Evolutionary conservation across 2,888 invertebrate genomes (phyloP).

Genomic region (Camponotus fellah): DNA sequence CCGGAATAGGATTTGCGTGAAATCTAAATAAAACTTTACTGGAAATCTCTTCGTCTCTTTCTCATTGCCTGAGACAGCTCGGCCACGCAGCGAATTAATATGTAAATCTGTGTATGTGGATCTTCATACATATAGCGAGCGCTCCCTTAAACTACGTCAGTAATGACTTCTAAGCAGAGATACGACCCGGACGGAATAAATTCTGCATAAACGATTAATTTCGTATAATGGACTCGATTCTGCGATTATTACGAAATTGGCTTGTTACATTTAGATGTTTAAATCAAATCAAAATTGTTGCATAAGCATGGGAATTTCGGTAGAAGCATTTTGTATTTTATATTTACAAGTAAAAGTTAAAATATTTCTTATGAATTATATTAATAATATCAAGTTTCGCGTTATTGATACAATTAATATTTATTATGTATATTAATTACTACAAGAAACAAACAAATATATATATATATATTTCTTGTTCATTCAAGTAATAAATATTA

Average conservation of each 20-base stretch:
- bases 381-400: not conserved
- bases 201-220: slow-evolving; percentile 40
- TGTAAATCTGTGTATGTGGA: not conserved
- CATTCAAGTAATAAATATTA: no score
- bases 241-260: not conserved
- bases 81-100: slow-evolving; percentile 35
- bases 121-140: slow-evolving; percentile 6
- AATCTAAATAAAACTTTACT: slow-evolving; percentile 83
- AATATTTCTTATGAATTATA: not conserved
- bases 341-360: not conserved
- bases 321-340: not conserved
- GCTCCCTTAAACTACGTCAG: slow-evolving; percentile 25
- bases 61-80: slow-evolving; percentile 64
- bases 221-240: not conserved
- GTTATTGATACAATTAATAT: slow-evolving; percentile 3
- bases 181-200: not conserved
- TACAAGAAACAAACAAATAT: not conserved
- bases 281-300: not conserved
- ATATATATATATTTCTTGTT: not conserved
- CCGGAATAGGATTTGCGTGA: slow-evolving; percentile 76
- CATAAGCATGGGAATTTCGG: not conserved
- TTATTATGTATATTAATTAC: not conserved
- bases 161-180: slow-evolving; percentile 35
- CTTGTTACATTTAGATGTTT: not conserved
- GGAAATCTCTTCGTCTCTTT: slow-evolving; percentile 74